phyloP scores from a whole-genome alignment of 2,797 vertebrate species.

The Buceros bicornis region DNA sequence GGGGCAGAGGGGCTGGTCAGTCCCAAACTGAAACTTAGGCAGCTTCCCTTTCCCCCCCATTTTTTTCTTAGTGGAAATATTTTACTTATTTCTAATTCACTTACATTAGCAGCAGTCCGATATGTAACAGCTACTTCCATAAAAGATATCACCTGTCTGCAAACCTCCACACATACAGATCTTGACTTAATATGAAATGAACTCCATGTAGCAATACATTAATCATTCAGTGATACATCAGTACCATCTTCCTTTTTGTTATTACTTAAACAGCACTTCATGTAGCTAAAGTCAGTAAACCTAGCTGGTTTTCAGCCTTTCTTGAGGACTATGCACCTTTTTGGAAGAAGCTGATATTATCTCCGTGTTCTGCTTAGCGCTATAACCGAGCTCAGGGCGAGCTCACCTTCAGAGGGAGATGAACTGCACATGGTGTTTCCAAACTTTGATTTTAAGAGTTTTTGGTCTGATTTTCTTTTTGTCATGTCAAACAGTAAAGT shows the following conservation, averaged over 20 bases:
- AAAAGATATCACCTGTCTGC: neutral
- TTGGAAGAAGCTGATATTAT: neutral
- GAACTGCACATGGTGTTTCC: neutral
- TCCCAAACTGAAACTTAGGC: neutral
- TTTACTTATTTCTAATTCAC: neutral
- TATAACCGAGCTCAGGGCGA: neutral
- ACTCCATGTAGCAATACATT: neutral
- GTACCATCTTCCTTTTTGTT: neutral
- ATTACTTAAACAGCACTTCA: neutral
- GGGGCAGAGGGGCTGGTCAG: neutral
- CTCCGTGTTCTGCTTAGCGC: neutral
- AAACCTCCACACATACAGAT: neutral
- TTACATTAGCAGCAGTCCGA: neutral
- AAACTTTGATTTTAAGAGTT: neutral
- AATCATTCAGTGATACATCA: neutral
- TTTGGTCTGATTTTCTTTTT: neutral
- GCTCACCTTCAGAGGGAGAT: neutral
- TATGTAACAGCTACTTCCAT: neutral
- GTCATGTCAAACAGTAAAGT: neutral
- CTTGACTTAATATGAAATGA: neutral
- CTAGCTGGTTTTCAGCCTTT: neutral
- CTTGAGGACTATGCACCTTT: neutral
- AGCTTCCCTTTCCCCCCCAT: fast-evolving
- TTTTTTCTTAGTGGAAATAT: neutral
- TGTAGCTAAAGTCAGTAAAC: neutral